Evolutionary conservation across 2,113 vertebrate genomes (phyloP).

Genomic region (Muntiacus reevesi): DNA sequence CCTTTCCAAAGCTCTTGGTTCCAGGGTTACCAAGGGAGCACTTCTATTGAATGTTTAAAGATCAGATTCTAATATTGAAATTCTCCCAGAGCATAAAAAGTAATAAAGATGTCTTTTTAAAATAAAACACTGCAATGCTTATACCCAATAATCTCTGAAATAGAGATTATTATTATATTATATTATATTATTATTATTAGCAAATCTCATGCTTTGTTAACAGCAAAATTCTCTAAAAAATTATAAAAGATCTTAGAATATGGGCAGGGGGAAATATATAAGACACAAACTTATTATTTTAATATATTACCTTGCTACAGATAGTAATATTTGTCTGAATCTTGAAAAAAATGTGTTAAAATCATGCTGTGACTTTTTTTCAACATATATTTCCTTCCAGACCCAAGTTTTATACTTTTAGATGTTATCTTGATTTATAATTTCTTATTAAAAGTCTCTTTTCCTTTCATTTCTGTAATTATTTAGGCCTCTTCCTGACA

Average conservation of each 20-base stretch:
- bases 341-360: neutral
- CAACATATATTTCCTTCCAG: neutral
- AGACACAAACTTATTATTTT: neutral
- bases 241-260: neutral
- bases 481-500: neutral
- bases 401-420: neutral
- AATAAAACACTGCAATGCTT: neutral
- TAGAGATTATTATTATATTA: neutral
- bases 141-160: neutral
- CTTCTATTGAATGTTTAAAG: neutral
- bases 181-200: too few relatives aligned
- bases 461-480: neutral
- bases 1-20: neutral
- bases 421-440: neutral
- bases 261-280: neutral
- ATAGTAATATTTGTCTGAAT: neutral
- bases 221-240: neutral
- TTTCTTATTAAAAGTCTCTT: neutral
- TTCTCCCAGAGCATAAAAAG: neutral
- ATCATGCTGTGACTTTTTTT: neutral
- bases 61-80: neutral
- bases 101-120: neutral
- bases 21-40: too few relatives aligned
- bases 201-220: neutral
- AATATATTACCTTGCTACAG: neutral